Conservation (phyloP, 2,888 invertebrate species). For the Hemistola chrysoprasaria region DNA sequence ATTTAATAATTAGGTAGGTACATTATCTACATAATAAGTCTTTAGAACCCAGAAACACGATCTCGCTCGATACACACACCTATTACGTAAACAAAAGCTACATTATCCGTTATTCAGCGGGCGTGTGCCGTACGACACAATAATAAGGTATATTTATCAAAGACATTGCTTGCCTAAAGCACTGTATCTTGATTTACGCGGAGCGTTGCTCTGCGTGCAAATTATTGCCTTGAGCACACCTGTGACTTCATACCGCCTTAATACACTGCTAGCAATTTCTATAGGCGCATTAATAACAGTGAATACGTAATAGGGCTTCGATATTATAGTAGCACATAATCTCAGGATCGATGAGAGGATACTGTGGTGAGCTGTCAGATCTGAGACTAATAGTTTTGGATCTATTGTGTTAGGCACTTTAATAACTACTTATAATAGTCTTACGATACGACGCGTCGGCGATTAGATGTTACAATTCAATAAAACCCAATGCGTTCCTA, state of each 20-base stretch:
- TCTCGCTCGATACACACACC: slow-evolving; percentile 19
- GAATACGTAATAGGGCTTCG: slow-evolving; percentile 20
- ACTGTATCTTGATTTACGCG: slow-evolving; percentile 61
- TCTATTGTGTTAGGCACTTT: too few relatives aligned
- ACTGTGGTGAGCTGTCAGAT: slow-evolving; percentile 4
- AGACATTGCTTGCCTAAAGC: slow-evolving; percentile 51
- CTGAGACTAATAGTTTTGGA: slow-evolving; percentile 2
- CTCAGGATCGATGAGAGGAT: slow-evolving; percentile 8
- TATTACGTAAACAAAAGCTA: slow-evolving; percentile 35
- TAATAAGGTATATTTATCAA: slow-evolving; percentile 71
- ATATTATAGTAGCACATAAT: slow-evolving; percentile 24
- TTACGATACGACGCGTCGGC: too few relatives aligned
- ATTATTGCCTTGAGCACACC: slow-evolving; percentile 65
- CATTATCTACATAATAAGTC: neutral
- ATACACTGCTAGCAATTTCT: slow-evolving; percentile 38
- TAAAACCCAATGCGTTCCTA: too few relatives aligned
- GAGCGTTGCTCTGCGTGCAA: slow-evolving; percentile 48
- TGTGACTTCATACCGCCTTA: slow-evolving; percentile 42
- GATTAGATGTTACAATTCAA: too few relatives aligned
- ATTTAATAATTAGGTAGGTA: too few relatives aligned
- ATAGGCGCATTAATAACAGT: slow-evolving; percentile 32
- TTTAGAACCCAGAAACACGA: slow-evolving; percentile 11
- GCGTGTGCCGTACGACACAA: slow-evolving; percentile 43
- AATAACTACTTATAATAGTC: too few relatives aligned
- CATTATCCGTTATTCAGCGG: slow-evolving; percentile 43